phyloP scores from a whole-genome alignment of 2,888 invertebrate species.

The Podabrus alpinus region DNA sequence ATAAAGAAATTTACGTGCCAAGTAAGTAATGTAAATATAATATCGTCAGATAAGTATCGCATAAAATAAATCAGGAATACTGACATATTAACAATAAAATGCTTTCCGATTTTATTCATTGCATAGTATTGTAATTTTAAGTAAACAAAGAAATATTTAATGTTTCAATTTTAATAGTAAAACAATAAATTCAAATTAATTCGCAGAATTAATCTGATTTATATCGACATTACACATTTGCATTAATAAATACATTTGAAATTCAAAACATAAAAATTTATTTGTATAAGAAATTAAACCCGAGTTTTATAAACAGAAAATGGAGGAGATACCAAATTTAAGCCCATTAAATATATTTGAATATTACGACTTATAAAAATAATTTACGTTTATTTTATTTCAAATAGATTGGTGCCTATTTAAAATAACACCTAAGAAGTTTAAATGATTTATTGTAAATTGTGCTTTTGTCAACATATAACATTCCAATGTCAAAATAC shows the following conservation, averaged over 20 bases:
- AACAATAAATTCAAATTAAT: not conserved
- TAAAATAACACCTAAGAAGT: too few species aligned
- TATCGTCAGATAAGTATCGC: not conserved
- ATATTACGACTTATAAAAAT: not conserved
- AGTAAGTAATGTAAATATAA: not conserved
- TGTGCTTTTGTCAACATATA: not conserved
- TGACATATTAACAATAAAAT: not conserved
- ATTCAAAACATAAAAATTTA: not conserved
- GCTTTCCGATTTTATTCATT: not conserved
- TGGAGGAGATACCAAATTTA: not conserved
- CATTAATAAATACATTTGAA: not conserved
- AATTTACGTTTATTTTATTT: not conserved
- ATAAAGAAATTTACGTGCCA: not conserved
- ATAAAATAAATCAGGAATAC: not conserved
- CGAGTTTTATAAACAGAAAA: not conserved
- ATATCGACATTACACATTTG: not conserved
- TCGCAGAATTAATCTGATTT: not conserved
- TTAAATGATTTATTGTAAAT: not conserved
- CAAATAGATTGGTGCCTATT: not conserved
- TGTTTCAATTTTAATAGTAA: not conserved
- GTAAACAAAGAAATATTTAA: not conserved
- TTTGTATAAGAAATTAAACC: not conserved
- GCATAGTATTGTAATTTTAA: not conserved
- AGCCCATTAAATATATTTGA: not conserved
- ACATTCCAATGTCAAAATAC: not conserved